Evolutionary conservation across 1,140 invertebrate genomes (phyloP), one percentile per base, ranked within the genome.

Genomic region (Diuraphis noxia): DNA sequence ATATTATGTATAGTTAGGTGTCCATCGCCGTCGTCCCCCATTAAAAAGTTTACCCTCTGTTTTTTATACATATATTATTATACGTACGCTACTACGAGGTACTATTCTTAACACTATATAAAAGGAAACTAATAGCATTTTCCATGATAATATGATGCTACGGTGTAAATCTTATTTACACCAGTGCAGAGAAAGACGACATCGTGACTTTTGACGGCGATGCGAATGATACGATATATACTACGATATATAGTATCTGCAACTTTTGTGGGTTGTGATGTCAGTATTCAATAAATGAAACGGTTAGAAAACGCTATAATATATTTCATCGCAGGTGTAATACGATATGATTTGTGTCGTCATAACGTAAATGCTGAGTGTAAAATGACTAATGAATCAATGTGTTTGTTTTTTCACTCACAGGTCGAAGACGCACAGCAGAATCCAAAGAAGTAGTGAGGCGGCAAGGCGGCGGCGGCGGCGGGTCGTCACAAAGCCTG

Each of bases 401-500:
- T 40, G 34, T 25, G 34, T 52, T 38, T 63, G 34, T 88, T 13
- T 88, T 63, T 56, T 38, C 40, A 77, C 43, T 82, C 25, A 52
- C 34, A 91, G 89, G 89, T 52, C 89, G 89, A 36, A 91, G 89
- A 91, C 89, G 89, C 43, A 36, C 77, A 9, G 34, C 43, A 41
- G 89, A 91, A 91, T 82, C 89, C 89, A 43, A 49, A 46, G 89
- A 46, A 52, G 77, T 77, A 49, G 89, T 81, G 77, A 91, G 77
- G 89, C 89, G 89, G 77, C 89, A 91, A 91, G 89, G 89, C 89
- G 89, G 88, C 88, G 63, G 88, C 88, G 56, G 87, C 52, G 36
- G 79, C 81, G 81, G 88, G 77, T 82, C 89, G 89, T 82, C 89
- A 91, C 89, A 91, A 91, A 91, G 89, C 89, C 89, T 91, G 89